Evolutionary conservation across 2,888 invertebrate species (phyloP), one percentile per base, ranked within the genome.

Genomic region (Microctonus aethiopoides): DNA sequence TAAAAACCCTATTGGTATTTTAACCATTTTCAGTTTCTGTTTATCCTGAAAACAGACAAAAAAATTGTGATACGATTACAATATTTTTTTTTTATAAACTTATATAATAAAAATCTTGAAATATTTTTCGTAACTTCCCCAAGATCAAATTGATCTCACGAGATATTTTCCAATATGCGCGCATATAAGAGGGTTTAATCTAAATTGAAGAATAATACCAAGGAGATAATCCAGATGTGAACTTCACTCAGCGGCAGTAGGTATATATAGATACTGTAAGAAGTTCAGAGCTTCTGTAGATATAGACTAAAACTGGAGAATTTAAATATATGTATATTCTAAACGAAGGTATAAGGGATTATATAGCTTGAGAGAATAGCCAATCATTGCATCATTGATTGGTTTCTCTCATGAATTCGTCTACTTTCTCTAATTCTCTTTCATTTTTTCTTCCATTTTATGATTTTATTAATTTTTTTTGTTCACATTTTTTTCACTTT

Each of bases 161-260:
- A n/a, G 16, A 26, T 68, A 62, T 72, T 62, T 70, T 67, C 65
- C 72, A 59, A 73, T 74, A 75, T n/a, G n/a, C 73, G 61, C 72
- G 39, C 71, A 2, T n/a, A 74, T 71, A 71, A 76, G 68, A 72
- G 32, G 71, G 68, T 72, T 77, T 77, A 76, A 76, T 77, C 76
- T 73, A 76, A 77, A 77, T 77, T 76, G 77, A 77, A 77, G 77
- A 76, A 76, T 76, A 77, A 77, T 77, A 77, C 67, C 51, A 63
- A 29, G 72, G n/a, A n/a, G 68, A 69, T 76, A 77, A 77, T 77
- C 76, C 75, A 54, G 63, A 62, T 56, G 67, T 63, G 54, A 63
- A 75, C 56, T 60, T 71, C 64, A 46, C 51, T 32, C 32, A n/a
- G n/a, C n/a, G n/a, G n/a, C n/a, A n/a, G 56, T 61, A 22, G 22